These are phyloP conservation scores for Callorhinus ursinus DNA, from an alignment of 2,113 vertebrate species.

Conservation along the genomic window DNA sequence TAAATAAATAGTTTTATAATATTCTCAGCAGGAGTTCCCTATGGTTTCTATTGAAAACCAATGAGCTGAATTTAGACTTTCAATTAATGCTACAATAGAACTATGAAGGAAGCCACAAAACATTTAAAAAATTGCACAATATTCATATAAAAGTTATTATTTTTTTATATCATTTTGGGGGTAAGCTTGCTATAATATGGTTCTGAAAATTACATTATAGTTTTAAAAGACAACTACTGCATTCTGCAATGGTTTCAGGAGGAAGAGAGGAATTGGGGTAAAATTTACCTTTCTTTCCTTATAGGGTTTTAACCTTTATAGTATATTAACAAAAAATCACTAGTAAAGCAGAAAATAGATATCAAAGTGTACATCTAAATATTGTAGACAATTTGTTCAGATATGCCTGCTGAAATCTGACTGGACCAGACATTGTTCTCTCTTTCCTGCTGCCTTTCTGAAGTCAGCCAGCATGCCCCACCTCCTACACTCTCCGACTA, in stretches of 20 bases:
- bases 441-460: background rate
- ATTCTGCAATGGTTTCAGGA: background rate
- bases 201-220: conserved; percentile 19
- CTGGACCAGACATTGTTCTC: background rate
- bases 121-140: background rate
- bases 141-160: background rate
- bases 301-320: background rate
- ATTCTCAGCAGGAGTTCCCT: background rate
- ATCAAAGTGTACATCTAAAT: background rate
- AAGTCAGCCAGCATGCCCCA: background rate
- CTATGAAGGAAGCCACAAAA: conserved; percentile 48
- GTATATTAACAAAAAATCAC: background rate
- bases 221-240: background rate
- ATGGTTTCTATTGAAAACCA: conserved; percentile 51
- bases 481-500: background rate
- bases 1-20: conserved; percentile 30
- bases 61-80: conserved; percentile 61
- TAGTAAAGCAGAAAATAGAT: background rate
- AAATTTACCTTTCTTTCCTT: background rate
- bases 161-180: conserved; percentile 42
- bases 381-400: background rate
- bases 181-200: background rate
- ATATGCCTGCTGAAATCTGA: background rate
- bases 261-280: background rate
- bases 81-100: conserved; percentile 56